phyloP scores from a whole-genome alignment of 1,140 invertebrate species.

The Heliconius nattereri region DNA sequence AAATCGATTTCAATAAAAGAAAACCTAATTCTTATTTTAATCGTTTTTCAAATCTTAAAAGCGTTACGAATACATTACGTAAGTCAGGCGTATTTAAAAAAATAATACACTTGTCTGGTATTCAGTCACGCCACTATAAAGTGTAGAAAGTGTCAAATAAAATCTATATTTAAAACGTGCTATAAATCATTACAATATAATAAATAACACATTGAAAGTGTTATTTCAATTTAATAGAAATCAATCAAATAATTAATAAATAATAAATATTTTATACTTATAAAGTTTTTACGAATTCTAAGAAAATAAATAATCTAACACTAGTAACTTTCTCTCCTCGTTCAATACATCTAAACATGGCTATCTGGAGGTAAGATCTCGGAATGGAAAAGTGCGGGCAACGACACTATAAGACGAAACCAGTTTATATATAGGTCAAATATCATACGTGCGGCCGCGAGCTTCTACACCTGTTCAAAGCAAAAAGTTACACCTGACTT shows the following conservation, averaged over 20 bases:
- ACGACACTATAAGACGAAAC: conserved; percentile 33
- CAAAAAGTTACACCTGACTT: conserved; percentile 21
- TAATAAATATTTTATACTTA: not conserved
- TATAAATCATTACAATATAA: not conserved
- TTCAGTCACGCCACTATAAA: conserved; percentile 4
- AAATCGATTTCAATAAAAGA: too few relatives aligned
- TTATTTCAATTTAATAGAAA: not conserved
- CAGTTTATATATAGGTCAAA: conserved; percentile 40
- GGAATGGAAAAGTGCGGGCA: conserved; percentile 37
- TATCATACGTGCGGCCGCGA: conserved; percentile 25
- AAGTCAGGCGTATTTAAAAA: not conserved
- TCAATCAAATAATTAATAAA: not conserved
- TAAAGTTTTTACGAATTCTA: not conserved
- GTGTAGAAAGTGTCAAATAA: not conserved
- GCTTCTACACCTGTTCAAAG: conserved; percentile 30
- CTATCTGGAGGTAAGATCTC: conserved; percentile 35
- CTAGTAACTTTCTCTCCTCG: conserved; percentile 31
- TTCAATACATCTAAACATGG: conserved; percentile 29
- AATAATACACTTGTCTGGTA: not conserved
- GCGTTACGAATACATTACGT: not conserved
- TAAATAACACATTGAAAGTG: too few relatives aligned
- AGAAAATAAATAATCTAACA: conserved; percentile 10
- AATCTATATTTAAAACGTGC: not conserved
- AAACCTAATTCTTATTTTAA: too few relatives aligned
- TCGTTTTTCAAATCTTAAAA: not conserved